phyloP scores from a whole-genome alignment of 1,140 invertebrate species.

The Heliconius melpomene region DNA sequence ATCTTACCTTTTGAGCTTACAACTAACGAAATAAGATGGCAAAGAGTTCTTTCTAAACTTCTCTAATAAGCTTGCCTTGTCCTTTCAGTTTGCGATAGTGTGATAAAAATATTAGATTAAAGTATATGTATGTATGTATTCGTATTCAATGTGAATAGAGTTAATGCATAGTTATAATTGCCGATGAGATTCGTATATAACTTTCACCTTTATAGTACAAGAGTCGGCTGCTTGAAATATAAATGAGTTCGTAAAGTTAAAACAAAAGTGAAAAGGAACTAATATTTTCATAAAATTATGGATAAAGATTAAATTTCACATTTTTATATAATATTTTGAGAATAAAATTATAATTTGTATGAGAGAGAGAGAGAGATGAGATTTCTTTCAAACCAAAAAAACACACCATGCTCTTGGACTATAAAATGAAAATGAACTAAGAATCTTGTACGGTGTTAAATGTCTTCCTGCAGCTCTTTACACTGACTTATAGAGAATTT shows the following conservation, averaged over 20 bases:
- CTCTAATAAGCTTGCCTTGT: constrained; percentile 12
- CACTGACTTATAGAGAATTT: constrained; percentile 77
- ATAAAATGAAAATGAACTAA: neutral
- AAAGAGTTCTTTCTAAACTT: constrained; percentile 2
- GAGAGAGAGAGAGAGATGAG: no score
- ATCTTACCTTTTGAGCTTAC: constrained; percentile 39
- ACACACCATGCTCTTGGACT: constrained; percentile 30
- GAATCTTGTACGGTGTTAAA: constrained; percentile 54
- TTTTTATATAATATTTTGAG: no score
- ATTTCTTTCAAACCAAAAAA: constrained; percentile 7
- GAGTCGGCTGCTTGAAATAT: constrained; percentile 21
- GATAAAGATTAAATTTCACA: no score
- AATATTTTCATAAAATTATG: no score
- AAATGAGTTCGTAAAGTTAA: constrained; percentile 31
- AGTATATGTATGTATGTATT: neutral
- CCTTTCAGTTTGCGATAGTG: constrained; percentile 1
- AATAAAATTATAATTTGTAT: no score
- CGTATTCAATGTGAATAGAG: constrained; percentile 68
- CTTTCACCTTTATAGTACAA: neutral
- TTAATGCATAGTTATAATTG: constrained; percentile 40
- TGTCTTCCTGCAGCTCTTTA: constrained; percentile 81
- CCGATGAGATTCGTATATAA: constrained; percentile 4
- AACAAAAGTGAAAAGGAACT: no score
- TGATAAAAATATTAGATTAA: constrained; percentile 6
- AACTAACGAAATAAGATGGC: constrained; percentile 26